Conservation (phyloP, 2,888 invertebrate genomes). For the Ochropleura plecta region DNA sequence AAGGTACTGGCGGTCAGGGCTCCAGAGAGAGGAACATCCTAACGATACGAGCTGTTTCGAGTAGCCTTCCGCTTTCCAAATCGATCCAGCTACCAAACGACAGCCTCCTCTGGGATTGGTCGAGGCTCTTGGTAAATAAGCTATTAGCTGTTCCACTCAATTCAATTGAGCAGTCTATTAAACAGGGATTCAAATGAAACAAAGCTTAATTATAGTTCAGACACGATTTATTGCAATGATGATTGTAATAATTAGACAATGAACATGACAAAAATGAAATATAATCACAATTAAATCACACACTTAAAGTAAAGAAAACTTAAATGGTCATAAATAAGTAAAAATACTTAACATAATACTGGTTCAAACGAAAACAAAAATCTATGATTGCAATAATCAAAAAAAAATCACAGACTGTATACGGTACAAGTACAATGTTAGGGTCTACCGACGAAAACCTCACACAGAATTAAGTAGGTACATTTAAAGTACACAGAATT, state of each 20-base stretch:
- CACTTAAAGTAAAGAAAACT: slow-evolving; percentile 41
- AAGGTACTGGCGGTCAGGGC: no score
- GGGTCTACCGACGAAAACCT: not conserved
- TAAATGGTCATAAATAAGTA: slow-evolving; percentile 48
- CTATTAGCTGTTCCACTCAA: not conserved
- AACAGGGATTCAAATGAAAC: slow-evolving; percentile 32
- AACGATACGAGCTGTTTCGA: no score
- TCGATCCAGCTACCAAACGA: no score
- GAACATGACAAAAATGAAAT: slow-evolving; percentile 24
- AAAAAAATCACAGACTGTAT: slow-evolving; percentile 68
- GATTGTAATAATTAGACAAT: slow-evolving; percentile 37
- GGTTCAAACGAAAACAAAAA: slow-evolving; percentile 52
- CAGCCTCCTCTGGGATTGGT: no score
- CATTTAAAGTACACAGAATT: slow-evolving; percentile 27
- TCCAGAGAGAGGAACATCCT: no score
- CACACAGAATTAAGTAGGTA: slow-evolving; percentile 35
- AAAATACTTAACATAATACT: slow-evolving; percentile 68
- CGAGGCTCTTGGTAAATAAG: no score
- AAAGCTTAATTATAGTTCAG: slow-evolving; percentile 38
- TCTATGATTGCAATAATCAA: slow-evolving; percentile 18
- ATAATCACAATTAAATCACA: slow-evolving; percentile 55
- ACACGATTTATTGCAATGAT: slow-evolving; percentile 64
- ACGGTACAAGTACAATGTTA: slow-evolving; percentile 46
- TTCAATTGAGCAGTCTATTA: not conserved
- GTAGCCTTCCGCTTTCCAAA: no score